Evolutionary conservation across 1,140 invertebrate genomes (phyloP), one percentile per base, ranked within the genome.

Genomic region (Stegodyphus dumicola): DNA sequence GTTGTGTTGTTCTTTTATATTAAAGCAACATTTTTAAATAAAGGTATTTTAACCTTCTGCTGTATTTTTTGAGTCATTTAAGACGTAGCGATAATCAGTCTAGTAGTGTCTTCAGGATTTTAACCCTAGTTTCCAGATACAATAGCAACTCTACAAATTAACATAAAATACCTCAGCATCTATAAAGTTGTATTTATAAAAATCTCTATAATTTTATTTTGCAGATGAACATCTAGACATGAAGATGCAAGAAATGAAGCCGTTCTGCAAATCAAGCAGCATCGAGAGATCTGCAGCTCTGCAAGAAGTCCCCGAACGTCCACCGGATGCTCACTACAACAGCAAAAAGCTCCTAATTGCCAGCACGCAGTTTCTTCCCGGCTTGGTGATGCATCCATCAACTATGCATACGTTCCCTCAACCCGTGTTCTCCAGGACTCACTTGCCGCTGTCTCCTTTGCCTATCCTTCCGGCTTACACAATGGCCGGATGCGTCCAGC

Each of bases 181-280:
- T n/a, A n/a, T 33, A 33, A 33, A 33, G 33, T 33, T 33, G 33
- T 33, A 33, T 33, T 33, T 33, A 33, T 33, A 33, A 33, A 33
- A 33, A 33, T 33, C 33, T 33, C 33, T 33, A 33, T 33, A 1
- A 33, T 33, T 70, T 80, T 56, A 7, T 49, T 48, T 56, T 80
- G n/a, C 73, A 85, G 84, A 86, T 86, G 84, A 73, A n/a, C 65
- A 53, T 17, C 33, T 78, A 64, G 76, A 86, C 52, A 86, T 86
- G 84, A 86, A 78, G 70, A 86, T 86, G 76, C 84, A 86, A 78
- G 84, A 77, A 52, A 86, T 86, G 84, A 86, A 86, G 52, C 66
- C 75, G 9, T 78, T 73, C 49, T 66, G 49, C 56, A 86, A 86
- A 56, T 11, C 84, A n/a, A 15, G 33, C 5, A 52, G 10, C 15